A percentile compares a stretch with the other conserved stretches of the same genome.
phyloP scores from a whole-genome alignment of 2,797 vertebrate species.

The Acrossocheilus fasciatus region DNA sequence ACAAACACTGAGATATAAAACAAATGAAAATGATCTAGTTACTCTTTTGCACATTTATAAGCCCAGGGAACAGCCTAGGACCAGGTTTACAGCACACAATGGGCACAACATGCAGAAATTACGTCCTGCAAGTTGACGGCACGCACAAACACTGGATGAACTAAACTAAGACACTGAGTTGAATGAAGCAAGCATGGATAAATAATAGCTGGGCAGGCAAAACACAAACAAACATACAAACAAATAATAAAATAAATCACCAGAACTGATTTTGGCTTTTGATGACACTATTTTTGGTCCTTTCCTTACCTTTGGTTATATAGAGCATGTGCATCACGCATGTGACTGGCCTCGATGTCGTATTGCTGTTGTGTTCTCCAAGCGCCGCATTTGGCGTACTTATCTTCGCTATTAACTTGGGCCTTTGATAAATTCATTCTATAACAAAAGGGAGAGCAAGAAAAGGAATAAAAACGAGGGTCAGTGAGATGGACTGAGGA shows the following conservation, averaged over 20 bases:
- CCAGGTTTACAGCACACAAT: constrained; percentile 9
- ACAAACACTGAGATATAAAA: constrained; percentile 2
- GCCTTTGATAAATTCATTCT: constrained; percentile 88
- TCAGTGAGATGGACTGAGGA: constrained; percentile 63
- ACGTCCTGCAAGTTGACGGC: constrained; percentile 1
- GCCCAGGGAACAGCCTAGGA: not conserved
- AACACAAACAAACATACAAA: constrained; percentile 26
- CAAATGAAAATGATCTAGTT: constrained; percentile 8
- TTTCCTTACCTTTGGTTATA: constrained; percentile 84
- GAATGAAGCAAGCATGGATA: constrained; percentile 42
- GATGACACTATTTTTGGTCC: constrained; percentile 57
- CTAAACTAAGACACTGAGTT: constrained; percentile 31
- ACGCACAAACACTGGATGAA: constrained; percentile 31
- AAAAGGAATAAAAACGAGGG: constrained; percentile 62
- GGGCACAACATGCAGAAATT: not conserved
- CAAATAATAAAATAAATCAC: constrained; percentile 32
- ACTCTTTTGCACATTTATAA: not conserved
- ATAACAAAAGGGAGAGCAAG: constrained; percentile 68
- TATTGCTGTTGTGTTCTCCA: constrained; percentile 87
- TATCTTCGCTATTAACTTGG: constrained; percentile 85
- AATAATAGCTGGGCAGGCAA: constrained; percentile 32
- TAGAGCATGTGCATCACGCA: constrained; percentile 85
- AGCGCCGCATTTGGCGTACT: constrained; percentile 83
- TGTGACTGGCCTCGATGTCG: constrained; percentile 84
- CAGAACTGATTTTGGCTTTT: constrained; percentile 61